Evolutionary conservation across 2,888 invertebrate genomes (phyloP), one percentile per base, ranked within the genome.

Genomic region (Ecliptopera silaceata): DNA sequence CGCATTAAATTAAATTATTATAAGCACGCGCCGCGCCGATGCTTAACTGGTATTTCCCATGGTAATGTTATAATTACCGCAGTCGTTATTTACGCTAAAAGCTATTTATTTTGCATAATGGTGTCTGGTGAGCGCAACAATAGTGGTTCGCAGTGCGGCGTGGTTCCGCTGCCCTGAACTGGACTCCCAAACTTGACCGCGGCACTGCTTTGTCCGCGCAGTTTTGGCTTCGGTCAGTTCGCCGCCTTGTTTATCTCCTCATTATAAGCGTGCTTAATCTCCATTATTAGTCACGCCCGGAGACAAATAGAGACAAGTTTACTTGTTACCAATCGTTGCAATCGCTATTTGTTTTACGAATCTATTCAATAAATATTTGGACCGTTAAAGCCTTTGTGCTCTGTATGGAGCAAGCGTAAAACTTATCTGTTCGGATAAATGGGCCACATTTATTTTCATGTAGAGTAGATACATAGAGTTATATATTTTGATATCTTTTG

Each of bases 31-130:
- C 52, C 60, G 57, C 60, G 45, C 52, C 47, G 55, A 60, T 52
- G 47, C 46, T 60, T 65, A 65, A 64, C 63, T 69, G 68, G 70
- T 75, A 74, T 72, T 75, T 71, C 67, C 69, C 71, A 71, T 70
- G 70, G 68, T 75, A 75, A 76, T 75, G 73, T 72, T 71, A 77
- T 80, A 81, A 82, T 80, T 79, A 79, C 73, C 68, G 55, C 68
- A 69, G 72, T 75, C 76, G 75, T 84, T 80, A 84, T 75, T 80
- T 80, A 80, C 71, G 76, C 70, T 76, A 71, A 74, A 74, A 75
- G 80, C 80, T 74, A 82, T 84, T 82, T 83, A 77, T 83, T 85
- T 84, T 79, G 83, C 82, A 85, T 86, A 86, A 86, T 82, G 80
- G 77, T 80, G 76, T 80, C 80, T 78, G 75, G 76, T 68, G 74